Base-by-base conservation (phyloP, 2,888 invertebrate species). In the Drosophila atripex region DNA sequence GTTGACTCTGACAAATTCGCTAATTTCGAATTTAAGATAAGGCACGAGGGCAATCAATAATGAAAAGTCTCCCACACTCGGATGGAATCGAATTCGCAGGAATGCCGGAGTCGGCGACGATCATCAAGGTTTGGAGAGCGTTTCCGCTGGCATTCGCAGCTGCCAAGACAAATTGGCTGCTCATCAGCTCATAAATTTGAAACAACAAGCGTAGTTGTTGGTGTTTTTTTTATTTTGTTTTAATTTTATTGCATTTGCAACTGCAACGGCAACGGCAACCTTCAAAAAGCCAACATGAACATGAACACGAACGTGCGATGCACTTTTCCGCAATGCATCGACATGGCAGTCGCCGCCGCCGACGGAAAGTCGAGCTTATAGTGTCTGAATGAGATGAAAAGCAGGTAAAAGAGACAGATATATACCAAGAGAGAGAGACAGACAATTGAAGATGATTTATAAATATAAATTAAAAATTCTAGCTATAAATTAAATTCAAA, bases 271-370 rank as follows among this genome's bases (percentile, higher is more conserved):
- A 12, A 41, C 64, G 68, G 63, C 77, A 80, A 87, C 83, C 86
- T 82, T 86, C 79, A 85, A 75, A 66, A 63, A 52, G 41, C 65
- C 47, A 73, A 64, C 77, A 75, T 73, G 68, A 82, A 69, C 59
- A 74, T 54, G 68, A 78, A 73, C 66, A 66, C 69, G 76, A 83
- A 88, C 87, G 86, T 86, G 86, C 75, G 64, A 68, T 84, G 82
- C 86, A 83, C 65, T 86, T 82, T 82, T 82, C 82, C 82, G 82
- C 82, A 86, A 82, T 84, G 80, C 45, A 71, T 71, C 23, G 12
- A 35, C 35, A n/a, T n/a, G n/a, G 79, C 61, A 59, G 64, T 8
- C 59, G 63, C 45, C 38, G 75, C 61, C 28, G 77, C 71, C 75
- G 72, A 11, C 75, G 78, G 68, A 65, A 55, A 64, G 64, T 46